Percentiles rank a stretch among this genome's conserved stretches.
phyloP scores from a whole-genome alignment of 2,797 vertebrate genomes.

The Apodemus agrarius region DNA sequence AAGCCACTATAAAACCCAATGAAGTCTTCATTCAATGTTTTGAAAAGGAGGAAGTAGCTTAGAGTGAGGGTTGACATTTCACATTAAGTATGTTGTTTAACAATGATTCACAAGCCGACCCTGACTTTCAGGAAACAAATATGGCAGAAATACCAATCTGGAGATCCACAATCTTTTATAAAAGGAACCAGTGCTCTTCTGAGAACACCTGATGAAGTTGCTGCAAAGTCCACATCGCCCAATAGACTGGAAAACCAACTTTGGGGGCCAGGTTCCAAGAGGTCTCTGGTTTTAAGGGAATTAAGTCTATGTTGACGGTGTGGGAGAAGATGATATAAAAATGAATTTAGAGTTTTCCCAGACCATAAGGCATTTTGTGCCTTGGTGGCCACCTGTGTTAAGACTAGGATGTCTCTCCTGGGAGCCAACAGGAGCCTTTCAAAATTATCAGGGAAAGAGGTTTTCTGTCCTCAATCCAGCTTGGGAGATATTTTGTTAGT shows the following conservation, averaged over 20 bases:
- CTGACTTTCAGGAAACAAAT: conserved; percentile 81
- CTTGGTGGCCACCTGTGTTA: conserved; percentile 66
- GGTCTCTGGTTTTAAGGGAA: conserved; percentile 75
- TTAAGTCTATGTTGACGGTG: conserved; percentile 73
- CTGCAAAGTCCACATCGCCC: conserved; percentile 51
- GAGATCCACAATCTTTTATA: conserved; percentile 78
- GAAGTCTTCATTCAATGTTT: conserved; percentile 79
- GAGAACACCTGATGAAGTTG: conserved; percentile 44
- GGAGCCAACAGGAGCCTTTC: conserved; percentile 79
- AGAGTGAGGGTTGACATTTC: conserved; percentile 89
- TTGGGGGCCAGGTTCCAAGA: conserved; percentile 30
- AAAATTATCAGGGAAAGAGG: no score
- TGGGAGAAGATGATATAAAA: conserved; percentile 25
- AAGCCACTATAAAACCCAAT: no score
- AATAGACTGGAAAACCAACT: conserved; percentile 55
- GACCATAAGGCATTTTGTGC: conserved; percentile 62
- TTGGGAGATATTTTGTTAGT: no score
- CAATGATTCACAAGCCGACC: conserved; percentile 83
- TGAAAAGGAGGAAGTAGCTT: conserved; percentile 83
- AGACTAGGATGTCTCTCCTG: conserved; percentile 65
- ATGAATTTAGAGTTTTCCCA: conserved; percentile 21
- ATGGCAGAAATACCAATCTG: conserved; percentile 68
- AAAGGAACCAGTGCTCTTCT: conserved; percentile 75
- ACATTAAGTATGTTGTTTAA: conserved; percentile 87
- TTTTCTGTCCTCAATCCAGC: no score